Percentiles rank a stretch among this genome's conserved stretches.
Evolutionary conservation across 1,140 invertebrate species (phyloP).

Genomic region (Ptiloglossa arizonensis): DNA sequence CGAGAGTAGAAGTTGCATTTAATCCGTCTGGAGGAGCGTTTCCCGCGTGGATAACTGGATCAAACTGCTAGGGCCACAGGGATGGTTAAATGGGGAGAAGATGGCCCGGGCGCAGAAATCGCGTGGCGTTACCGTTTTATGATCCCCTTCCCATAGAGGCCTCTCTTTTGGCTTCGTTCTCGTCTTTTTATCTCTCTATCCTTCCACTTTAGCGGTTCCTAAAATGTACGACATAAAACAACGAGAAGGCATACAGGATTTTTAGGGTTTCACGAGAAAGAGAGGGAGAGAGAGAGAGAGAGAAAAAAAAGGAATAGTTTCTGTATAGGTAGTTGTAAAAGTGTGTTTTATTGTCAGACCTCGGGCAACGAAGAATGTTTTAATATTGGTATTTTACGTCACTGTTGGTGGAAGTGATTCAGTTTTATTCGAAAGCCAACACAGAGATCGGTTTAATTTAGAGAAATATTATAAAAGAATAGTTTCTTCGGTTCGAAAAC

Average conservation of each 20-base stretch:
- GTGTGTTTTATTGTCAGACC: neutral
- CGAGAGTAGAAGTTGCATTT: conserved; percentile 52
- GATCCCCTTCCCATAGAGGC: neutral
- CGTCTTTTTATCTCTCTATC: conserved; percentile 7
- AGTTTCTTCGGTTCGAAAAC: no score
- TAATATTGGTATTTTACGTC: neutral
- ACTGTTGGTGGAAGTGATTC: neutral
- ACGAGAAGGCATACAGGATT: conserved; percentile 1
- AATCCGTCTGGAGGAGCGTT: conserved; percentile 53
- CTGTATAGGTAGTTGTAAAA: neutral
- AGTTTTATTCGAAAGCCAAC: neutral
- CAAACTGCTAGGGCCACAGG: conserved; percentile 15
- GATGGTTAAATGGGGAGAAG: conserved; percentile 35
- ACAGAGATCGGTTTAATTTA: no score
- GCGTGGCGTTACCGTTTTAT: conserved; percentile 39
- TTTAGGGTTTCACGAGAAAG: neutral
- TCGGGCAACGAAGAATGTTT: neutral
- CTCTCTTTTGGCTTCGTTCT: neutral
- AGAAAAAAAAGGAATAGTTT: no score
- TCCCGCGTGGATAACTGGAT: conserved; percentile 43
- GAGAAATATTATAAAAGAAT: no score
- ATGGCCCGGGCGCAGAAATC: conserved; percentile 31
- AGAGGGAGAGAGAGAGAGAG: no score
- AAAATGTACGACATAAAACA: conserved; percentile 23
- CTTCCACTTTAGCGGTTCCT: conserved; percentile 3